Conservation (phyloP, 1,140 invertebrate species). For the Eueides isabella region DNA sequence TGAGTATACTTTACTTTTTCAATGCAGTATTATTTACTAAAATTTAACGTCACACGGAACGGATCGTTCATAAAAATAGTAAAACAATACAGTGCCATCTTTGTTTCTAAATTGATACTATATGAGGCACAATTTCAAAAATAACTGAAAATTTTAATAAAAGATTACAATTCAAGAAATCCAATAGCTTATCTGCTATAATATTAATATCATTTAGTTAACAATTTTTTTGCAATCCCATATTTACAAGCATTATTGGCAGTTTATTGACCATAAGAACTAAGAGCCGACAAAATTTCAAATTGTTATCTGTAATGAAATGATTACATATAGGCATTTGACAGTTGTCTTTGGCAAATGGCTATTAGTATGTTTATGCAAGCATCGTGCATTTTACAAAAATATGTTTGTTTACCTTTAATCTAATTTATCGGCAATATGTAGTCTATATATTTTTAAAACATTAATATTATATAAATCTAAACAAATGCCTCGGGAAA, state of each 20-base stretch:
- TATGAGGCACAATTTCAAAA: background rate
- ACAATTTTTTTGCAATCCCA: too few species aligned
- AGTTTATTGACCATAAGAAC: too few species aligned
- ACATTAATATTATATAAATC: background rate
- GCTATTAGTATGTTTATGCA: background rate
- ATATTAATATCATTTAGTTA: too few species aligned
- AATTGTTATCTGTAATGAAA: background rate
- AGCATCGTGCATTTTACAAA: background rate
- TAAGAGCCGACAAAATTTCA: too few species aligned
- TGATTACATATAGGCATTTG: background rate
- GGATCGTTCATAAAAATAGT: constrained; percentile 5
- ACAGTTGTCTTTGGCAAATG: background rate
- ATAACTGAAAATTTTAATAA: background rate
- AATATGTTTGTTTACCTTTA: constrained; percentile 5
- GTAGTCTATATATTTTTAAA: background rate
- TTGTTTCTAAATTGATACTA: background rate
- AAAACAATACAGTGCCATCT: constrained; percentile 6
- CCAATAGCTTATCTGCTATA: too few species aligned
- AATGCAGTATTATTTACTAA: background rate
- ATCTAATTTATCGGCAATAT: background rate
- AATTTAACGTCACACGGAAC: constrained; percentile 4
- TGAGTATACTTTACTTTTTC: background rate
- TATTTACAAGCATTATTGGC: too few species aligned
- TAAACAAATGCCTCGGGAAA: constrained; percentile 66
- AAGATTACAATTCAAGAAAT: too few species aligned